Evolutionary conservation across 1,140 invertebrate genomes (phyloP), one percentile per base, ranked within the genome.

Genomic region (Chionoecetes opilio): DNA sequence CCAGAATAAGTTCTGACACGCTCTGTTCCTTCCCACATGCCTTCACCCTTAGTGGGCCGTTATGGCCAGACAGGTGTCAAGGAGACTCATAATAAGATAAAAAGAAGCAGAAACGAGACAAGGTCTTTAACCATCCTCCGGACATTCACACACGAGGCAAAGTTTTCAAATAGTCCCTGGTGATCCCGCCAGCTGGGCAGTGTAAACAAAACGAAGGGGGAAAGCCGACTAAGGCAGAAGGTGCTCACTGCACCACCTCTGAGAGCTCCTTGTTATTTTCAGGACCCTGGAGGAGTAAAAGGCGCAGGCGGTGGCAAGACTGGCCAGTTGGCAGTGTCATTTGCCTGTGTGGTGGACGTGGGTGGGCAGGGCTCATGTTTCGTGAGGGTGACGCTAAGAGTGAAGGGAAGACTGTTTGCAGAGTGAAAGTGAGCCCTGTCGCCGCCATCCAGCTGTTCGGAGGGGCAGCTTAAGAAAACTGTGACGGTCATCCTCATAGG

Each of bases 151-250:
- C 29, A 26, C 1, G 89, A 31, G 14, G 46, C 46, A 8, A 35
- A 34, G 63, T 91, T 75, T 91, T n/a, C 46, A 91, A 75, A 91
- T 91, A 75, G 89, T 32, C 89, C 21, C n/a, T 21, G 53, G 6
- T 29, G 53, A 32, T 75, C 89, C 26, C 53, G 89, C 29, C 89
- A 91, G 89, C 89, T 91, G 89, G 89, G 8, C 2, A 91, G 46
- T 14, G 89, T 91, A 91, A 91, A 91, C 89, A 91, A 34, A 35
- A 46, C 31, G 46, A 35, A 86, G 31, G 89, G 89, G 34, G 89
- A 75, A 32, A 34, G 31, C 5, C 38, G n/a, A 35, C 5, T 35
- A 29, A 35, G 86, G 26, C n/a, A 41, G 35, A 37, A 38, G 35
- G 26, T 29, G n/a, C 46, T 32, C 89, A 11, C 46, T 29, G 17